Evolutionary conservation across 2,888 invertebrate species (phyloP), one percentile per base, ranked within the genome.

Genomic region (Petrolisthes cinctipes): DNA sequence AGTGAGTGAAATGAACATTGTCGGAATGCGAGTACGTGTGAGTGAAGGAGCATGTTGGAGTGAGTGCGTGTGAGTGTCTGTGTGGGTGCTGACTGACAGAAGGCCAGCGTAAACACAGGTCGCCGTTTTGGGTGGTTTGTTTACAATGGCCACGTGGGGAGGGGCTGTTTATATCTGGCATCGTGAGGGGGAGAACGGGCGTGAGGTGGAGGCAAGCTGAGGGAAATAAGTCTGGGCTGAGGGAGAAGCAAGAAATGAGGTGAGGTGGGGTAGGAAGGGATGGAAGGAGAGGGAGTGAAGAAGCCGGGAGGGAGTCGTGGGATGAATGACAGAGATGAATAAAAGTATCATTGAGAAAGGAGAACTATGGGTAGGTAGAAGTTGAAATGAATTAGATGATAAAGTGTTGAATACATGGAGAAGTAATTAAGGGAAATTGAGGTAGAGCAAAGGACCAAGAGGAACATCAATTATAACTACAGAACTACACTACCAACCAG

Each of bases 61-160:
- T 61, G 61, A 61, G 17, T 61, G 61, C 11, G 61, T 61, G 17
- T 61, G 61, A 17, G 61, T 61, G 17, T 11, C 9, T 61, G 61
- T 61, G 61, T 17, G 71, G 71, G 71, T 71, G 71, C 6, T 17
- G 71, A 71, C 17, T 71, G 71, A 71, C 71, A 71, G 71, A n/a
- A 71, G 20, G n/a, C 71, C 71, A 71, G 71, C 6, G 71, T 71
- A 71, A 71, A 71, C 71, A 71, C 14, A 14, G 6, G 71, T 71
- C 20, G 71, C 71, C 71, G 71, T 71, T 71, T 71, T 71, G 71
- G 71, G 71, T 11, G 71, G n/a, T 71, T 71, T 71, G 71, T 71
- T 71, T 71, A 71, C 71, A 71, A n/a, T 6, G 71, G 71, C n/a
- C n/a, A 6, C 71, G 20, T 20, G 71, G 14, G 71, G 71, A 20